These are phyloP conservation scores for Drosophila lowei DNA, from an alignment of 1,140 invertebrate species.

Conservation along the genomic window DNA sequence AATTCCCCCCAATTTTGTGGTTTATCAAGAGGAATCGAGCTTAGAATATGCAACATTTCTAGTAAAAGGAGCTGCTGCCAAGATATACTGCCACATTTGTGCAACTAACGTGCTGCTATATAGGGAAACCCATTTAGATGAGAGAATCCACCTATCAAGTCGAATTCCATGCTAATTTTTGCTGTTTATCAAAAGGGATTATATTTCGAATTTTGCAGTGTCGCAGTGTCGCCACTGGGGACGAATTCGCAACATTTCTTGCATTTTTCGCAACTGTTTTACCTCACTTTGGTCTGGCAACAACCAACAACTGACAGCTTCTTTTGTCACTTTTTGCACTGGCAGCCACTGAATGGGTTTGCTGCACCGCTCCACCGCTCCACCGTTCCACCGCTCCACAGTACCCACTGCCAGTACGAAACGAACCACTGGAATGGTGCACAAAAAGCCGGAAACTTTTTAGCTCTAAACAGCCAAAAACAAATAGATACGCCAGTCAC, in stretches of 20 bases:
- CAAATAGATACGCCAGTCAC: constrained; percentile 51
- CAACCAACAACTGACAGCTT: constrained; percentile 50
- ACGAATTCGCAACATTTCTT: constrained; percentile 12
- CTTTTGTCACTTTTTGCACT: constrained; percentile 58
- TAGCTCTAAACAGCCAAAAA: constrained; percentile 58
- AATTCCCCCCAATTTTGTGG: too few relatives aligned
- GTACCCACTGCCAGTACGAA: constrained; percentile 18
- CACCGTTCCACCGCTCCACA: too few relatives aligned
- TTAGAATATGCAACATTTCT: too few relatives aligned
- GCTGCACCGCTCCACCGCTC: too few relatives aligned
- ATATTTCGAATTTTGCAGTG: constrained; percentile 7
- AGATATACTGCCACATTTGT: too few relatives aligned
- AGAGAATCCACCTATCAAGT: too few relatives aligned
- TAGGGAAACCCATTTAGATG: too few relatives aligned
- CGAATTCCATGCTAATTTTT: neutral
- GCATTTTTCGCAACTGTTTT: constrained; percentile 11
- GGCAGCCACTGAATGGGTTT: constrained; percentile 2
- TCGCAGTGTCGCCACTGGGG: neutral
- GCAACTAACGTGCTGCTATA: too few relatives aligned
- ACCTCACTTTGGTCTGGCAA: constrained; percentile 11
- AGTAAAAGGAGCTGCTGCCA: too few relatives aligned
- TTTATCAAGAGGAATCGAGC: too few relatives aligned
- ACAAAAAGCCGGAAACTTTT: constrained; percentile 59
- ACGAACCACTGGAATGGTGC: constrained; percentile 38
- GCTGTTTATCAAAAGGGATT: too few relatives aligned